A percentile compares a stretch with the other conserved stretches of the same genome.
These are phyloP conservation scores for Drosophila willistoni DNA, from an alignment of 1,140 invertebrate species.

Conservation along the genomic window DNA sequence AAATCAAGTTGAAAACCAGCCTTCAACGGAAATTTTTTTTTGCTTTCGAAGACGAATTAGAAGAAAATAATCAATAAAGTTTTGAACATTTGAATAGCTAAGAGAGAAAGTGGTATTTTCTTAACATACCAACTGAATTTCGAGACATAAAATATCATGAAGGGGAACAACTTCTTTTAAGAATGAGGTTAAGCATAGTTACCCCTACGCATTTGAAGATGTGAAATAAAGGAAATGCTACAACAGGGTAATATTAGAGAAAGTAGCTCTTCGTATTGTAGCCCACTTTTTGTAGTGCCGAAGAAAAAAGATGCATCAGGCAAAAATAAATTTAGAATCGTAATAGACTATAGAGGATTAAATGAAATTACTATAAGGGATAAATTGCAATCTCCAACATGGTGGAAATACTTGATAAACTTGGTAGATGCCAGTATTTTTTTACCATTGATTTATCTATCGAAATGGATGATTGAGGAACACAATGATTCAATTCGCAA, in stretches of 20 bases:
- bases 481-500: too few species aligned
- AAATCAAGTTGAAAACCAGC: too few species aligned
- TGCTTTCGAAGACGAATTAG: neutral
- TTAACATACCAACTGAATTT: neutral
- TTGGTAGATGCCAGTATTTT: too few species aligned
- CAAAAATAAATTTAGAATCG: neutral
- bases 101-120: neutral
- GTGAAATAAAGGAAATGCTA: neutral
- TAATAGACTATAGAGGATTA: too few species aligned
- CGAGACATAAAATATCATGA: neutral
- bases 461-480: too few species aligned
- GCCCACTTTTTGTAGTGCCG: neutral
- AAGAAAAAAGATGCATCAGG: too few species aligned
- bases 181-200: constrained; percentile 2
- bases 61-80: neutral
- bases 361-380: too few species aligned
- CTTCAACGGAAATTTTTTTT: neutral
- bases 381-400: too few species aligned
- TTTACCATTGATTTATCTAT: too few species aligned
- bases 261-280: neutral
- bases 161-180: neutral
- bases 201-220: neutral
- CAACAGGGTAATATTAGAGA: neutral
- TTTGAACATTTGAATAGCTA: neutral
- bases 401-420: too few species aligned